These are phyloP conservation scores for Urophycis tenuis DNA, from an alignment of 2,797 vertebrate species.

Conservation along the genomic window DNA sequence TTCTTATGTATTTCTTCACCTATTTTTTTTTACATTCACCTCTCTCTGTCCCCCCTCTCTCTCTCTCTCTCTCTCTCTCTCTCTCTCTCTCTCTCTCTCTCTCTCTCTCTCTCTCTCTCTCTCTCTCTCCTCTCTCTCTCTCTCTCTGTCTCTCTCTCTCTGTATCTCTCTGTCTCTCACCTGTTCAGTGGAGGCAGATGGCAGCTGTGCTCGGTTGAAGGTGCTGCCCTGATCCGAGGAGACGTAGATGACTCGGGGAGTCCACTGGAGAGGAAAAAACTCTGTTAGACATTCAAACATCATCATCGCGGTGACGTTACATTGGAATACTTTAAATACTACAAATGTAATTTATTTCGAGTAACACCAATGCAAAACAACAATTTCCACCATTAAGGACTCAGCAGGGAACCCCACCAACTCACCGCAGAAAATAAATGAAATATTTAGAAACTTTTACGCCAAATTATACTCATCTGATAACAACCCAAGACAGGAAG, in stretches of 20 bases:
- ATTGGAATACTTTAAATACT: background rate
- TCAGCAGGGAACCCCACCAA: too few species aligned
- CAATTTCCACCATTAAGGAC: too few species aligned
- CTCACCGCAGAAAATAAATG: too few species aligned
- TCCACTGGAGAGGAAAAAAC: conserved; percentile 54
- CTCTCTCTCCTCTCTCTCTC: background rate
- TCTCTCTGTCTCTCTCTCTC: background rate
- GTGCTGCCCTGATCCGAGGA: conserved; percentile 72
- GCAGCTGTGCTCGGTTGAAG: conserved; percentile 71
- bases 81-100: too few species aligned
- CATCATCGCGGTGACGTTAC: background rate
- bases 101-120: too few species aligned
- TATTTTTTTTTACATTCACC: too few species aligned
- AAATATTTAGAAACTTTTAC: too few species aligned
- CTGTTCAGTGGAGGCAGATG: conserved; percentile 74
- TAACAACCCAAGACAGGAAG: too few species aligned
- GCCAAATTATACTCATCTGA: too few species aligned
- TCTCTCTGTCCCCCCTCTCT: too few species aligned
- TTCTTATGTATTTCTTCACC: background rate
- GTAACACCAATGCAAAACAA: background rate
- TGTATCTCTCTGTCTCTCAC: conserved; percentile 34
- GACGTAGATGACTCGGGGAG: conserved; percentile 74
- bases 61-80: too few species aligned
- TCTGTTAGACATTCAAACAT: background rate
- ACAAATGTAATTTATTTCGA: too few species aligned